Base-by-base conservation (phyloP, 2,888 invertebrate genomes). In the Elegia similella region DNA sequence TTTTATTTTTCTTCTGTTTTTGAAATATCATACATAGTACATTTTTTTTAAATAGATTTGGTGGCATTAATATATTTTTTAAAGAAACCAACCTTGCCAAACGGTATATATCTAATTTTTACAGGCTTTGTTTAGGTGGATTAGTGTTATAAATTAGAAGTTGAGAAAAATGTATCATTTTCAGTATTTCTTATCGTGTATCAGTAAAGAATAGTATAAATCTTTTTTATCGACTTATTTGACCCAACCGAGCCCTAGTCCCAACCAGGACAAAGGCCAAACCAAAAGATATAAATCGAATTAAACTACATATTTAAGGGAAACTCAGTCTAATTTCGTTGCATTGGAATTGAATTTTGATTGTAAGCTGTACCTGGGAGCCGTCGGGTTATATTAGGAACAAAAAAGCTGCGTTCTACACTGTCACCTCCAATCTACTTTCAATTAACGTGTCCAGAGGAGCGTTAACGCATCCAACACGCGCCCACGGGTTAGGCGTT, bases 401-500 rank as follows among this genome's bases (percentile, higher is more conserved):
- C 56, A 56, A 56, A 56, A 56, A 56, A 55, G 42, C 48, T 48
- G 6, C 56, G 83, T 88, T 87, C 84, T 86, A 87, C 88, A 86
- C 56, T 56, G 56, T 56, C 89, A 88, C 89, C 89, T 88, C 87
- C 86, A 85, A 88, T 88, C 89, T 88, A 82, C 77, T 88, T 89
- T 89, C 89, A 89, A 90, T 90, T 90, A 89, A 89, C 86, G 88
- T 84, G 86, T 76, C 81, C 86, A 86, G 82, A 82, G 81, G 65
- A 84, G 82, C 88, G 90, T 88, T 84, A 90, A 88, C 87, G 48
- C 56, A 42, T 29, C 43, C 44, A 32, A 46, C 54, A 56, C 56
- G 48, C 38, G 48, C 42, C 42, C 16, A 16, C 6, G 48, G 48
- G 56, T 56, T 48, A 56, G 38, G 48, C 15, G 16, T 29, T 47